Evolutionary conservation across 2,888 invertebrate species (phyloP).

Genomic region (Drosophila anceps): DNA sequence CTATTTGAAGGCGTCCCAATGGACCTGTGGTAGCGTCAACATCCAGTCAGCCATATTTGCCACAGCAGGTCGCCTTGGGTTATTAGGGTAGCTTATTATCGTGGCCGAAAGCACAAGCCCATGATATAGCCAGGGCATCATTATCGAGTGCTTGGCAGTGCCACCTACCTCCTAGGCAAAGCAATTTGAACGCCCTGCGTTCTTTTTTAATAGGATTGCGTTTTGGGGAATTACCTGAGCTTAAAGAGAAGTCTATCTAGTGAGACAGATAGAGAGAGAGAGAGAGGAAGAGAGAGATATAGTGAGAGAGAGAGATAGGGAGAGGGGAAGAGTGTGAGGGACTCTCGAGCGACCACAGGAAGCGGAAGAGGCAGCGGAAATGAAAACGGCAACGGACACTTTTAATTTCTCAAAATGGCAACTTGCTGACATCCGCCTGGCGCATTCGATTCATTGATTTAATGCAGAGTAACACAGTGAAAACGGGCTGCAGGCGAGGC

Average conservation of each 20-base stretch:
- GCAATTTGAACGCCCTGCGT: constrained; percentile 64
- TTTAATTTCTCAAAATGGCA: constrained; percentile 82
- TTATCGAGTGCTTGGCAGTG: constrained; percentile 78
- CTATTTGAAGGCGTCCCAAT: constrained; percentile 16
- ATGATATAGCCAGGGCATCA: constrained; percentile 57
- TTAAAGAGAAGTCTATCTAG: constrained; percentile 19
- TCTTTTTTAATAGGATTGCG: constrained; percentile 78
- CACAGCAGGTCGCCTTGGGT: constrained; percentile 72
- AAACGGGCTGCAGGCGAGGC: constrained; percentile 1
- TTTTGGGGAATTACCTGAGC: constrained; percentile 74
- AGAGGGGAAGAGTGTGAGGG: neutral
- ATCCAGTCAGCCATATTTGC: constrained; percentile 41
- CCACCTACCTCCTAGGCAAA: constrained; percentile 44
- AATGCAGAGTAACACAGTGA: constrained; percentile 70
- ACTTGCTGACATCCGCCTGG: constrained; percentile 75
- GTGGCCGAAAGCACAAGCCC: constrained; percentile 50
- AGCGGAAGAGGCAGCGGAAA: constrained; percentile 68
- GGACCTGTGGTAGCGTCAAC: constrained; percentile 8
- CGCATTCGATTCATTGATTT: constrained; percentile 74
- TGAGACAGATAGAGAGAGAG: neutral
- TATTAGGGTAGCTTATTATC: constrained; percentile 80
- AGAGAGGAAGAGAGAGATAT: no score
- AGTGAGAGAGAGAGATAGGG: constrained; percentile 2
- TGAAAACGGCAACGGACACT: constrained; percentile 78
- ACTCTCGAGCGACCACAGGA: constrained; percentile 46